phyloP scores from a whole-genome alignment of 2,888 invertebrate species.

The Perdita meconis region DNA sequence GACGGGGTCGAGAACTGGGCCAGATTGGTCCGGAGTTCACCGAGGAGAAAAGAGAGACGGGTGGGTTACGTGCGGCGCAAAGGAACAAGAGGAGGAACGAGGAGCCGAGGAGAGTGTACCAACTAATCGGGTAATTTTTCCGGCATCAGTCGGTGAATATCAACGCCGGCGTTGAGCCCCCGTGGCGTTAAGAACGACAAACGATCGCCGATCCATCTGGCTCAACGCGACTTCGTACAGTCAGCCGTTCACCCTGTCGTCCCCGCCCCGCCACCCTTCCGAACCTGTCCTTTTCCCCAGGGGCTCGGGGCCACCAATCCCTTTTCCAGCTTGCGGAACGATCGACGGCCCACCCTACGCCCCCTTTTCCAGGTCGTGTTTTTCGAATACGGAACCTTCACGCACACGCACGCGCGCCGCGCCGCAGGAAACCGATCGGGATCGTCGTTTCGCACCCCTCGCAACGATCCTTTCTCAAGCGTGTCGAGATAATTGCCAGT shows the following conservation, averaged over 20 bases:
- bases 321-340: slow-evolving; percentile 55
- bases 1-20: slow-evolving; percentile 48
- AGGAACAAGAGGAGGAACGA: slow-evolving; percentile 50
- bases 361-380: slow-evolving; percentile 47
- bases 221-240: slow-evolving; percentile 78
- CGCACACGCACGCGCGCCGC: slow-evolving; percentile 11
- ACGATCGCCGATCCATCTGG: slow-evolving; percentile 84
- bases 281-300: slow-evolving; percentile 52
- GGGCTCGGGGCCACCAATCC: slow-evolving; percentile 53
- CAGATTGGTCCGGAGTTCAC: slow-evolving; percentile 31
- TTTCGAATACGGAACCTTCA: slow-evolving; percentile 51
- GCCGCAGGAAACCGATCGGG: slow-evolving; percentile 22
- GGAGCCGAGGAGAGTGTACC: slow-evolving; percentile 41
- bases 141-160: slow-evolving; percentile 84
- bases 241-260: slow-evolving; percentile 55
- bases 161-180: slow-evolving; percentile 79
- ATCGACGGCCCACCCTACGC: slow-evolving; percentile 19
- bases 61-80: slow-evolving; percentile 21
- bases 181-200: slow-evolving; percentile 83
- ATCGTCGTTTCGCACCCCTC: slow-evolving; percentile 50
- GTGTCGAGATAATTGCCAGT: slow-evolving; percentile 64
- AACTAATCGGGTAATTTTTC: slow-evolving; percentile 84
- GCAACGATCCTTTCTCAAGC: slow-evolving; percentile 47
- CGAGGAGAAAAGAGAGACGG: slow-evolving; percentile 1
- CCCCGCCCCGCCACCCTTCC: slow-evolving; percentile 25